phyloP scores from a whole-genome alignment of 2,888 invertebrate species.

The Acanthosepion esculentum region DNA sequence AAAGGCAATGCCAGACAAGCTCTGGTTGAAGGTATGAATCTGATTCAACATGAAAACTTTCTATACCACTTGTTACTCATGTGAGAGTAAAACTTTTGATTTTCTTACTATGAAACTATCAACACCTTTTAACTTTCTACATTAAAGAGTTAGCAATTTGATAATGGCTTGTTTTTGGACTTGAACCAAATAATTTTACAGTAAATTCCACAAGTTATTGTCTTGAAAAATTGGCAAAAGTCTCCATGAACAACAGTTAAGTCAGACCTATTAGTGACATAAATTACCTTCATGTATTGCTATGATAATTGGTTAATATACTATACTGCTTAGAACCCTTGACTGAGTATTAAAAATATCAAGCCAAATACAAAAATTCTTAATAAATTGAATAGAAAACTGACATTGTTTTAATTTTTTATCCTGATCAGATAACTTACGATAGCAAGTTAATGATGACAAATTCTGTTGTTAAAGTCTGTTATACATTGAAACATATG shows the following conservation, averaged over 20 bases:
- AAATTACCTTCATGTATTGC: background rate
- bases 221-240: background rate
- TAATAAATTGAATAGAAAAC: too few species aligned
- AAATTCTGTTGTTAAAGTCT: too few species aligned
- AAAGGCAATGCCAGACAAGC: background rate
- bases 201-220: background rate
- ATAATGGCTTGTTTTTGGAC: background rate
- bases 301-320: background rate
- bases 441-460: too few species aligned
- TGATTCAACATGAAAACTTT: background rate
- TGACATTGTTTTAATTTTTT: too few species aligned
- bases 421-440: too few species aligned
- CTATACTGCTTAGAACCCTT: too few species aligned
- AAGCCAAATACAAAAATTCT: too few species aligned
- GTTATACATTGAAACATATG: too few species aligned
- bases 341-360: too few species aligned
- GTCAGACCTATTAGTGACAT: background rate
- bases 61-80: background rate
- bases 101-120: background rate
- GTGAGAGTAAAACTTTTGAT: background rate
- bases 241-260: background rate
- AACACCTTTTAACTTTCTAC: background rate
- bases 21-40: background rate
- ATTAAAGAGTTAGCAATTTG: background rate
- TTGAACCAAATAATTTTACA: background rate